Base-by-base conservation (phyloP, 2,888 invertebrate genomes). In the Tenthredo livida region DNA sequence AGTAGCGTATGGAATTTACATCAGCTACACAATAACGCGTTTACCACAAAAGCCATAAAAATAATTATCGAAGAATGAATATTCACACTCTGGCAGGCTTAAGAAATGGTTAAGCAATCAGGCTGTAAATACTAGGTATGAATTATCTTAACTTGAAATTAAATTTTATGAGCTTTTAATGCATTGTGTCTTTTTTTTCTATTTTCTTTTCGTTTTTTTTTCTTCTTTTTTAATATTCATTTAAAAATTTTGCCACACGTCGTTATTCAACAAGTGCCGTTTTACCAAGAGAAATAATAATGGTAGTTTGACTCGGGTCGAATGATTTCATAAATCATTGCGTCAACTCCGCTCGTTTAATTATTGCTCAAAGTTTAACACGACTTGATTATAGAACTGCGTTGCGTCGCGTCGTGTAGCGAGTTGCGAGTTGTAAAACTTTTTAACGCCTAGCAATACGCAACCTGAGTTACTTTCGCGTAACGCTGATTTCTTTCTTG, bases 401-500 rank as follows among this genome's bases (percentile, higher is more conserved):
- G n/a, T 40, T 2, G n/a, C 17, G 7, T 29, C 29, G 29, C n/a
- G n/a, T n/a, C n/a, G n/a, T n/a, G n/a, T n/a, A n/a, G n/a, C n/a
- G 43, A 9, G 7, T 54, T 33, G 50, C 33, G 43, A 3, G 7
- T 54, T 33, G 50, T 54, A n/a, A 33, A 33, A 54, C 50, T 15
- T 50, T 3, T 54, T 33, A 61, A 40, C 82, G 72, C 85, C 80
- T 82, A 50, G 9, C 0, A 33, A 7, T 15, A 82, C 25, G 82
- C 65, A 75, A 84, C 77, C 50, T 0, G 17, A 40, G 21, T 5
- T 54, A 47, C 84, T n/a, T 58, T 25, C n/a, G 17, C n/a, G 67
- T 7, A 29, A 84, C 40, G 77, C 33, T 33, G 77, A 29, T 83
- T 80, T 72, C 37, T 82, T 85, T 50, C 82, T 83, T 70, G 58